Base-by-base conservation (phyloP, 1,140 invertebrate genomes). In the Zaprionus inermis region DNA sequence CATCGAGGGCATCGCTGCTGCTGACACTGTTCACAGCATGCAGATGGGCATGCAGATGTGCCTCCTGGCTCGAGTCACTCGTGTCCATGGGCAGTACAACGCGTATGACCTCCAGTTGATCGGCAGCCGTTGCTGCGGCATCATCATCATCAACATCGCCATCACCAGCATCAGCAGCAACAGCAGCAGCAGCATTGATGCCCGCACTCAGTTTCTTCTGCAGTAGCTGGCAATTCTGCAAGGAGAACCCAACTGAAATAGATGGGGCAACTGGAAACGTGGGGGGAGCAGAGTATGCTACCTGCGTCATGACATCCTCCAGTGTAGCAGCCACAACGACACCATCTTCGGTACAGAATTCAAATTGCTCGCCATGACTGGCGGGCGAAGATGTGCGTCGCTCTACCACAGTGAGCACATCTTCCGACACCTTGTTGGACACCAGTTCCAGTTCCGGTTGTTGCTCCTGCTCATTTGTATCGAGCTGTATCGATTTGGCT, bases 71-170 rank as follows among this genome's bases (percentile, higher is more conserved):
- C 1, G 91, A 92, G 52, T 92, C 90, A n/a, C 76, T 78, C 24
- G 90, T 85, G 69, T 92, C 91, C 79, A 92, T 92, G 61, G 91
- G 91, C 46, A 92, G 78, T 14, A 92, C 91, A 18, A 91, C 91
- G 6, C 90, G 72, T 20, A 92, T 92, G 22, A 92, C 81, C 54
- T 90, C 81, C 68, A 78, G 72, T 30, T 78, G 86, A 14, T 89
- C 78, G 44, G 67, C 44, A 54, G 46, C 30, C 0, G 9, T 72
- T 44, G 71, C 78, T 72, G 65, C 75, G 57, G 52, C 67, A 18
- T 60, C 72, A 70, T 75, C 59, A 7, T 54, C 65, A 28, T 28
- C 24, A 1, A 5, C 24, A 28, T 28, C 3, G n/a, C n/a, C n/a
- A n/a, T n/a, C n/a, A 28, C 3, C 24, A 28, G 3, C 24, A 4